phyloP scores from a whole-genome alignment of 2,113 vertebrate genomes.

The Donacobius atricapilla region DNA sequence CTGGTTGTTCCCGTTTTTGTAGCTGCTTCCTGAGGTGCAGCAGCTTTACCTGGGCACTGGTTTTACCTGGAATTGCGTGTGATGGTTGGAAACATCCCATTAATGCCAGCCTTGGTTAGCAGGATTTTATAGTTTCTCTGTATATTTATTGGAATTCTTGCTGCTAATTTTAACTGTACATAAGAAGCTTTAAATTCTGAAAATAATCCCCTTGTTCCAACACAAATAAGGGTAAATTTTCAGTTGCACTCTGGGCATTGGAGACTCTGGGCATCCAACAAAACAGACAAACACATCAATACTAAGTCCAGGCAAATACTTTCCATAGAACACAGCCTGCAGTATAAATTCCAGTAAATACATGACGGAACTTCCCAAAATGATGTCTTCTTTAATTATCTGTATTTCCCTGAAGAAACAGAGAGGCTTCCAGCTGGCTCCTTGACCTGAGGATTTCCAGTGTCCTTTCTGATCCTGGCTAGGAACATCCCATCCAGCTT shows the following conservation, averaged over 20 bases:
- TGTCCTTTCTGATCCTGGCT: not conserved
- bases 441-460: not conserved
- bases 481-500: not conserved
- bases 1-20: not conserved
- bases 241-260: not conserved
- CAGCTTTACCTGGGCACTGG: not conserved
- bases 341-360: constrained; percentile 9
- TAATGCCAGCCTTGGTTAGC: too few relatives aligned
- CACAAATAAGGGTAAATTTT: not conserved
- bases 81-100: accelerated
- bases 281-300: not conserved
- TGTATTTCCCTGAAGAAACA: not conserved
- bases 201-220: not conserved
- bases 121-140: not conserved
- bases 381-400: not conserved
- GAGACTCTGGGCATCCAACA: not conserved
- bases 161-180: not conserved
- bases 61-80: not conserved
- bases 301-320: not conserved
- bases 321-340: not conserved
- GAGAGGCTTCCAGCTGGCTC: not conserved
- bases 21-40: not conserved
- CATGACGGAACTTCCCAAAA: not conserved
- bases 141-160: not conserved
- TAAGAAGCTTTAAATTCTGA: not conserved